Percentiles rank a stretch among this genome's conserved stretches.
phyloP scores from a whole-genome alignment of 2,113 vertebrate genomes.

The Eublepharis macularius region DNA sequence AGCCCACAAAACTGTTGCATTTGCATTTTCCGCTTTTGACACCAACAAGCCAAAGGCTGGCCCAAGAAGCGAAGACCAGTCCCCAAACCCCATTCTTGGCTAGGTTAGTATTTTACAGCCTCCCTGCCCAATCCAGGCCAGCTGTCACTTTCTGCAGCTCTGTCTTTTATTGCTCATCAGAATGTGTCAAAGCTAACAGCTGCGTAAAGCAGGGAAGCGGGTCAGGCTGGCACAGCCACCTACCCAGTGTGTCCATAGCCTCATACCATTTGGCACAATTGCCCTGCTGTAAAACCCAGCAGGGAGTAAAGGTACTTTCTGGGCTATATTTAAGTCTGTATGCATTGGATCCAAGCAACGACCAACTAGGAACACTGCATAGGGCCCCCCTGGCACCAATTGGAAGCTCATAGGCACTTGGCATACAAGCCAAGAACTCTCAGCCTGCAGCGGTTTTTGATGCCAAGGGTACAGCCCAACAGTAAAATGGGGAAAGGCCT shows the following conservation, averaged over 20 bases:
- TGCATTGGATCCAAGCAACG: neutral
- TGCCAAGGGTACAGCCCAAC: neutral
- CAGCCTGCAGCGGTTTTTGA: neutral
- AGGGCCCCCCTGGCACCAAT: neutral
- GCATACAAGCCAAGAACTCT: neutral
- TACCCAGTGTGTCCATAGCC: too few species aligned
- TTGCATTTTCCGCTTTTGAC: neutral
- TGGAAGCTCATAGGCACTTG: neutral
- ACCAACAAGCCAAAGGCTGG: neutral
- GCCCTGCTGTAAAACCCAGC: fast-evolving
- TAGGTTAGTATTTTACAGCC: conserved; percentile 34
- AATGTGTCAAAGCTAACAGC: neutral
- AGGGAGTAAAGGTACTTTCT: conserved; percentile 26
- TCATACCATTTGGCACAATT: neutral
- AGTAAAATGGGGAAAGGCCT: neutral
- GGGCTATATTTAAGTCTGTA: neutral
- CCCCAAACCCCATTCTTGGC: conserved; percentile 15
- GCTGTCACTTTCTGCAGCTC: conserved; percentile 13
- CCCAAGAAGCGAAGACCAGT: conserved; percentile 15
- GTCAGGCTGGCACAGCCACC: conserved; percentile 30
- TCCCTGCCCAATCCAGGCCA: neutral
- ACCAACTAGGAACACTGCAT: neutral
- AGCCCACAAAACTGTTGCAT: too few species aligned
- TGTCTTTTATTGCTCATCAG: neutral
- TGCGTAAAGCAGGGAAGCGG: fast-evolving